Conservation (phyloP, 2,888 invertebrate genomes). For the Vesta saturnalis region DNA sequence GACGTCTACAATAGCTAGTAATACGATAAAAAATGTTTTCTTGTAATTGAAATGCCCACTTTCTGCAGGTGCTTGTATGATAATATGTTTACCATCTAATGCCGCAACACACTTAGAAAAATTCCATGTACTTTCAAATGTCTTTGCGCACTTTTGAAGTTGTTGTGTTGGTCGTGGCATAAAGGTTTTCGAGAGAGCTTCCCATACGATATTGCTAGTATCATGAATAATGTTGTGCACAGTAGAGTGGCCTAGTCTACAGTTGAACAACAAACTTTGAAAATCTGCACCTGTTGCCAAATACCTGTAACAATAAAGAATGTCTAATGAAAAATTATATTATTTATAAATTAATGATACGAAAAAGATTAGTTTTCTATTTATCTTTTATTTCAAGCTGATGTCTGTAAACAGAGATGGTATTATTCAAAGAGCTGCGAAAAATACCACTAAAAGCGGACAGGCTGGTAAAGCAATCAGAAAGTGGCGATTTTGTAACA, state of each 20-base stretch:
- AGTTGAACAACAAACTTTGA: neutral
- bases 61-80: neutral
- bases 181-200: neutral
- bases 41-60: conserved; percentile 9
- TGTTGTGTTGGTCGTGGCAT: neutral
- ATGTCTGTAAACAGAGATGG: neutral
- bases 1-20: neutral
- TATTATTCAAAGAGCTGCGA: neutral
- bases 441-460: neutral
- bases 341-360: neutral
- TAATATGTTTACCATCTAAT: conserved; percentile 11
- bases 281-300: neutral
- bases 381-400: neutral
- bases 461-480: neutral
- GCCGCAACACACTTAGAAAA: conserved; percentile 1
- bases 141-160: neutral
- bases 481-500: too few species aligned
- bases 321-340: neutral
- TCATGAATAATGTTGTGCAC: neutral
- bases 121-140: neutral
- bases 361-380: neutral
- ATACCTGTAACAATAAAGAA: neutral
- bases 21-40: neutral
- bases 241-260: neutral
- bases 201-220: neutral